Base-by-base conservation (phyloP, 2,888 invertebrate species). In the Drosophila macrospina region DNA sequence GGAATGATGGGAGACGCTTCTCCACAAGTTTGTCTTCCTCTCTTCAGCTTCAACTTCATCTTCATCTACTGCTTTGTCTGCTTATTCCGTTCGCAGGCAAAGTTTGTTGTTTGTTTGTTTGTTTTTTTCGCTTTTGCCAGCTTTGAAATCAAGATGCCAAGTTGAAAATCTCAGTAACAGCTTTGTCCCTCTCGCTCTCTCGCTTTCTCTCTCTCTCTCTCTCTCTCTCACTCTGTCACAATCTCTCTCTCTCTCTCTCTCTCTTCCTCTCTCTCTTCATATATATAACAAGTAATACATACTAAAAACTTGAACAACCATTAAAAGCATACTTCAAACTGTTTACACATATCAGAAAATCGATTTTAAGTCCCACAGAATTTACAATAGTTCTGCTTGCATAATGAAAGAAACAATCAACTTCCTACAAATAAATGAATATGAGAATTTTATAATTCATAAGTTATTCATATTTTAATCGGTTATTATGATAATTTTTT, bases 141-240 rank as follows among this genome's bases (percentile, higher is more conserved):
- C 44, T 34, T 59, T 47, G 42, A 68, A 67, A 68, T 64, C 55
- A 64, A 60, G 59, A 56, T 56, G 28, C 34, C 34, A 67, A 52
- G 55, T 52, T 64, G 41, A 57, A 78, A 69, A 64, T 65, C 61
- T 37, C 55, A 57, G 30, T 45, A n/a, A 41, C 42, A 61, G 42
- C 50, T 48, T 45, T 32, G 28, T 16, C 51, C 15, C 44, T 44
- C 13, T 39, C 20, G 3, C 20, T 20, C 20, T 20, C 20, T 2
- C 20, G 1, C 20, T 20, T 3, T 28, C 34, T n/a, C 16, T 32
- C 11, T 11, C 4, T 11, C 6, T 39, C 1, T 5, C n/a, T 48
- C 36, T 30, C 20, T 20, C 20, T 2, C 20, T 20, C 20, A 2
- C 20, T 28, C 34, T n/a, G n/a, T n/a, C n/a, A n/a, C n/a, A n/a